Conservation (phyloP, 2,797 vertebrate genomes). For the Smutsia gigantea region DNA sequence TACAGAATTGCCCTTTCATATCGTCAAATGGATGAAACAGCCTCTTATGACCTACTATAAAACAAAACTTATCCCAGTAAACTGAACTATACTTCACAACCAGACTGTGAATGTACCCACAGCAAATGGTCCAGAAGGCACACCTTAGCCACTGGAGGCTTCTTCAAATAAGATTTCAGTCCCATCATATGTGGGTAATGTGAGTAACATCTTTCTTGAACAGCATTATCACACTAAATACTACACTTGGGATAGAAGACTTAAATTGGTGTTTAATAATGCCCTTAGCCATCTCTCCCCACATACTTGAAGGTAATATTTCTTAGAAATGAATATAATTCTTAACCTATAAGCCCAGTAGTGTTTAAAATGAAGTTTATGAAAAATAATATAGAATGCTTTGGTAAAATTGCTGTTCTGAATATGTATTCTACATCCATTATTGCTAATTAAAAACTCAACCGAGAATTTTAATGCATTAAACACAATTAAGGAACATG, state of each 20-base stretch:
- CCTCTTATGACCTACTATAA: conserved; percentile 58
- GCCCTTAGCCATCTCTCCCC: not conserved
- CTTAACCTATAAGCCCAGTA: not conserved
- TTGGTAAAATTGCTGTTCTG: not conserved
- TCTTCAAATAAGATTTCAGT: conserved; percentile 62
- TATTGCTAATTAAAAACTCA: not conserved
- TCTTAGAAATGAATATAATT: conserved; percentile 46
- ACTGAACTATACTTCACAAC: conserved; percentile 60
- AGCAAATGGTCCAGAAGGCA: conserved; percentile 43
- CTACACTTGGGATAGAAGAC: conserved; percentile 64
- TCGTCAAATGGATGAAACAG: conserved; percentile 40
- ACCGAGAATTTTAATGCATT: not conserved
- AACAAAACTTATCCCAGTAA: conserved; percentile 53
- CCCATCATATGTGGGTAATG: not conserved
- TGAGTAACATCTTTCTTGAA: conserved; percentile 65
- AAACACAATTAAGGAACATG: not conserved
- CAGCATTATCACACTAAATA: conserved; percentile 72
- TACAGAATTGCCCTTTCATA: conserved; percentile 29
- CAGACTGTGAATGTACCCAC: conserved; percentile 23
- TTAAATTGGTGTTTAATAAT: conserved; percentile 24
- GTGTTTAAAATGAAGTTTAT: conserved; percentile 18
- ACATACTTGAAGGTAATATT: conserved; percentile 34
- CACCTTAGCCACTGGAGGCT: conserved; percentile 48
- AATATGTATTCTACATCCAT: not conserved
- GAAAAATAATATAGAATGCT: not conserved